Percentiles rank a stretch among this genome's conserved stretches.
These are phyloP conservation scores for Virgularia gustaviana DNA, from an alignment of 92 coral and sea anemone species.

Conservation along the genomic window DNA sequence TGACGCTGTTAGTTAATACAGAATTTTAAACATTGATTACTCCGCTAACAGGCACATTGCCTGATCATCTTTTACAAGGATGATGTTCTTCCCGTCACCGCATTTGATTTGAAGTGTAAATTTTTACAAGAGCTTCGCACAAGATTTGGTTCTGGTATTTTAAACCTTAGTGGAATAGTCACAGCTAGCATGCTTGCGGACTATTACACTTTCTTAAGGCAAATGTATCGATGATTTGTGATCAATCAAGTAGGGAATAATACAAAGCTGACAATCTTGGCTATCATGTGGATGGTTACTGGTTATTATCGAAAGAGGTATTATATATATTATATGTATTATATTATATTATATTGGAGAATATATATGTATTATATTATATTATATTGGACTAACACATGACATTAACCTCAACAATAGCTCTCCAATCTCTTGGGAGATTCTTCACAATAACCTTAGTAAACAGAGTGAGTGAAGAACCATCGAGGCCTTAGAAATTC, in stretches of 20 bases:
- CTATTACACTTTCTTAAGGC: constrained; percentile 28
- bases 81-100: constrained; percentile 35
- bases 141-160: constrained; percentile 43
- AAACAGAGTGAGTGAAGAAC: too few species aligned
- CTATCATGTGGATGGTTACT: constrained; percentile 21
- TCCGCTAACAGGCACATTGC: too few species aligned
- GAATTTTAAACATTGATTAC: too few species aligned
- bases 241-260: not conserved
- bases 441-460: too few species aligned
- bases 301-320: constrained; percentile 31
- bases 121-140: constrained; percentile 33
- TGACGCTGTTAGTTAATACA: too few species aligned
- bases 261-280: constrained; percentile 21
- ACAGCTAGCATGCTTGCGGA: constrained; percentile 32
- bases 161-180: constrained; percentile 44
- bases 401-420: too few species aligned
- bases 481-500: too few species aligned
- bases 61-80: too few species aligned
- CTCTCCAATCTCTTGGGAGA: too few species aligned
- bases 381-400: too few species aligned
- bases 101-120: constrained; percentile 33
- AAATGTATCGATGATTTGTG: not conserved
- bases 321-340: not conserved
- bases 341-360: too few species aligned
- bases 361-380: too few species aligned